Evolutionary conservation across 2,797 vertebrate genomes (phyloP).

Genomic region (Leontopithecus rosalia): DNA sequence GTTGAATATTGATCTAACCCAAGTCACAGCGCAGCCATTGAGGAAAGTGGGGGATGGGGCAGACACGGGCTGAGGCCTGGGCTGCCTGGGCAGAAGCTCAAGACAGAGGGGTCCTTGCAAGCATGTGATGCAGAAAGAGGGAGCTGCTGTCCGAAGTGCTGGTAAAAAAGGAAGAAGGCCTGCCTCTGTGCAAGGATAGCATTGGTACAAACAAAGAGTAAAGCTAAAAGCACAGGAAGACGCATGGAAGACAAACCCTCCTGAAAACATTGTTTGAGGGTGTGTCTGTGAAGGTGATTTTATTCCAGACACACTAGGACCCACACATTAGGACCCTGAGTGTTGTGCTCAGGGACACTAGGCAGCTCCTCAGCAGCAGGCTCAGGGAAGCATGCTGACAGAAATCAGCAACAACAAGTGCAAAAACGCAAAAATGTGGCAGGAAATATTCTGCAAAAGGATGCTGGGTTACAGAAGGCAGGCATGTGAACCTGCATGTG

Average conservation of each 20-base stretch:
- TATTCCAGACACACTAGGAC: too few relatives aligned
- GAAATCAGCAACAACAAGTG: background rate
- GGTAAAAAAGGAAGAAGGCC: background rate
- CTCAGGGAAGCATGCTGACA: background rate
- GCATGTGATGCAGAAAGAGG: background rate
- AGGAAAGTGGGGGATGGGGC: background rate
- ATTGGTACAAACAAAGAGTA: background rate
- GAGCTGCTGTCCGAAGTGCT: background rate
- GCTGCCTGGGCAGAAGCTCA: background rate
- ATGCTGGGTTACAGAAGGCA: background rate
- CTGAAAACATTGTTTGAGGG: background rate
- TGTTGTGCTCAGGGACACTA: background rate
- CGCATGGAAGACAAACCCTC: background rate
- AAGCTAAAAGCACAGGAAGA: background rate
- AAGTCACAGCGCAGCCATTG: too few relatives aligned
- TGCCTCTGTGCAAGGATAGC: background rate
- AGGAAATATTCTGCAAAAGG: background rate
- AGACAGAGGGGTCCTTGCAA: background rate
- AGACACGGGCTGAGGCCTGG: too few relatives aligned
- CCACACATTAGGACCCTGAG: too few relatives aligned
- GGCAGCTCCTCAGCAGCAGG: background rate
- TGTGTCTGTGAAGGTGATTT: background rate
- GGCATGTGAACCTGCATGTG: background rate
- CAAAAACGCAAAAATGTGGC: background rate
- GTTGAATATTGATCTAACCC: background rate